These are phyloP conservation scores for Myzus persicae DNA, from an alignment of 1,140 invertebrate genomes.

Conservation along the genomic window DNA sequence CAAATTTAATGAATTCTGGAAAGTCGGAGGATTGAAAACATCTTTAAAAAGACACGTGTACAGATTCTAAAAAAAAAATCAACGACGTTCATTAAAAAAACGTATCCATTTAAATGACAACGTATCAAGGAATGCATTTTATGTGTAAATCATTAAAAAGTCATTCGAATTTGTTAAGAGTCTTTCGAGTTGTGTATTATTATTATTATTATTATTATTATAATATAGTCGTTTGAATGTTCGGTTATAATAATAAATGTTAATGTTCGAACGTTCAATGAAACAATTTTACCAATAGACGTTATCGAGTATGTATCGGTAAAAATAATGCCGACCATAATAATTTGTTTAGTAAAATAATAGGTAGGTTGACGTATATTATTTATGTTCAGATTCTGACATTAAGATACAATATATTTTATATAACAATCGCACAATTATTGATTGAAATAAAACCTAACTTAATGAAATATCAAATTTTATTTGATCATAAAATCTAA, in stretches of 20 bases:
- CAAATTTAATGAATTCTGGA: not conserved
- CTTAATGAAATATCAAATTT: slow-evolving; percentile 11
- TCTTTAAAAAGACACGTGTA: not conserved
- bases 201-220: not conserved
- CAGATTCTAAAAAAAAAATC: not conserved
- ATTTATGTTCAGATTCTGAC: not conserved
- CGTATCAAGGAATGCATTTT: not conserved
- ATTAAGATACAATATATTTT: not conserved
- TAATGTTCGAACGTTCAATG: not conserved
- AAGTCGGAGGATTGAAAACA: not conserved
- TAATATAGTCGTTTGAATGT: not conserved
- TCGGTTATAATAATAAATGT: not conserved
- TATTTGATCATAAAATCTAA: not conserved
- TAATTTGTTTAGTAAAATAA: not conserved
- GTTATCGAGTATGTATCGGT: not conserved
- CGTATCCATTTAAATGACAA: not conserved
- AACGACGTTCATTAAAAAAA: not conserved
- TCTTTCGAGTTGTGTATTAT: not conserved
- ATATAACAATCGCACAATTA: not conserved
- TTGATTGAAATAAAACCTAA: slow-evolving; percentile 11
- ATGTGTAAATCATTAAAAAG: not conserved
- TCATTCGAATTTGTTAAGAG: not conserved
- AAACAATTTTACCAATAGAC: not conserved
- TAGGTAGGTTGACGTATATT: not conserved
- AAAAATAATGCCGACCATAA: not conserved